Percentiles rank a stretch among this genome's conserved stretches.
phyloP scores from a whole-genome alignment of 2,113 vertebrate species.

The Campylomormyrus tamandua region DNA sequence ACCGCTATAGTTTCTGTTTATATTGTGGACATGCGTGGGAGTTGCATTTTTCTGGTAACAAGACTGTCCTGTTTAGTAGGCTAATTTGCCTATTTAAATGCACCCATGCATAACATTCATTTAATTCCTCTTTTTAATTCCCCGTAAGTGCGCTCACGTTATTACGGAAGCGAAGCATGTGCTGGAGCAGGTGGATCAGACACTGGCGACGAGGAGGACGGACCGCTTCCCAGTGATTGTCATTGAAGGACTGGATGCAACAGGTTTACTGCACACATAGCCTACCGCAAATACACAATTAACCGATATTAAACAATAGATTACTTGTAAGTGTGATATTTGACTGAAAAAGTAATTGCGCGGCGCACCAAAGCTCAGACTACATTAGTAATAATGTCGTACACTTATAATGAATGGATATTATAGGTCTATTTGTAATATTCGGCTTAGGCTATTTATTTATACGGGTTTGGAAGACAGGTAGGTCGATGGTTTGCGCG shows the following conservation, averaged over 20 bases:
- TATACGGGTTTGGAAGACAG: neutral
- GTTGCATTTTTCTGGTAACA: neutral
- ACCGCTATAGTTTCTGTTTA: neutral
- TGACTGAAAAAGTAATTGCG: neutral
- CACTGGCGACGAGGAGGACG: conserved; percentile 44
- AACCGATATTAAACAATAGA: conserved; percentile 31
- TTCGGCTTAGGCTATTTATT: neutral
- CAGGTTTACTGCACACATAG: conserved; percentile 60
- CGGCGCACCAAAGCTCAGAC: neutral
- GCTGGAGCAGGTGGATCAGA: conserved; percentile 59
- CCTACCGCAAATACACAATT: neutral
- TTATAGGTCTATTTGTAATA: neutral
- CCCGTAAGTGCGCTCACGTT: conserved; percentile 63
- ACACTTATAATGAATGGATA: neutral
- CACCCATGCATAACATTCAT: neutral
- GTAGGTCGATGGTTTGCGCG: neutral
- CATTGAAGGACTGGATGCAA: conserved; percentile 90
- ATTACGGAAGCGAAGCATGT: conserved; percentile 72
- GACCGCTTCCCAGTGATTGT: conserved; percentile 73
- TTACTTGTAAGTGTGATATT: neutral
- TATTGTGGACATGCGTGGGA: neutral
- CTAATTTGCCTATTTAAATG: neutral
- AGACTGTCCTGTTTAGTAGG: neutral
- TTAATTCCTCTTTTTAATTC: conserved; percentile 20
- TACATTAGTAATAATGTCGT: neutral